phyloP scores from a whole-genome alignment of 1,140 invertebrate genomes.

The Pseudomyrmex concolor region DNA sequence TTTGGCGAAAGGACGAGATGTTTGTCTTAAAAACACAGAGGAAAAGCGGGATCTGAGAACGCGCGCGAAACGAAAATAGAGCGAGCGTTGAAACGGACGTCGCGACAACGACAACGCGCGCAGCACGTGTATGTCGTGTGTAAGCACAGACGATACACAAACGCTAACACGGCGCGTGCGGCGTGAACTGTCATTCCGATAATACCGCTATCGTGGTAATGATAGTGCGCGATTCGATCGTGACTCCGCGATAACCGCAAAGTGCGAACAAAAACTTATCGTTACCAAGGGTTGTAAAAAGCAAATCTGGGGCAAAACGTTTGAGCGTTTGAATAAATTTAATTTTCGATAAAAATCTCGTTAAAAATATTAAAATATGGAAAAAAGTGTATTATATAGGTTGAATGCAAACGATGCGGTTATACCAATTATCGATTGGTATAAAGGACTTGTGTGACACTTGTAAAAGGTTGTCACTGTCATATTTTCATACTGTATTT shows the following conservation, averaged over 20 bases:
- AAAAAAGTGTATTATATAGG: not conserved
- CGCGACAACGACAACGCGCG: not conserved
- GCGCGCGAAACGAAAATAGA: constrained; percentile 46
- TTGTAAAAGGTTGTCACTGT: not conserved
- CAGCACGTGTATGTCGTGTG: too few species aligned
- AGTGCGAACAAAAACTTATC: constrained; percentile 4
- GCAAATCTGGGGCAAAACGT: not conserved
- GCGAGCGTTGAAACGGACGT: constrained; percentile 7
- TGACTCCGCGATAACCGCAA: not conserved
- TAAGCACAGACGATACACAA: too few species aligned
- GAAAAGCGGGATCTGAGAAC: constrained; percentile 23
- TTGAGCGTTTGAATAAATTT: not conserved
- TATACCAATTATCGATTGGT: constrained; percentile 2
- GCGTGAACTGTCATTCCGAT: not conserved
- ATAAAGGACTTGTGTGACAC: not conserved
- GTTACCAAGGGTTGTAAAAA: not conserved
- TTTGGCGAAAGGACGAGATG: constrained; percentile 20
- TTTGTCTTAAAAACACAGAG: constrained; percentile 18
- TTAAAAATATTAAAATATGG: not conserved
- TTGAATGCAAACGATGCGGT: not conserved
- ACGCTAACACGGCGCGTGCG: not conserved
- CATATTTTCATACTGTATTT: constrained; percentile 5
- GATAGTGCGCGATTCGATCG: constrained; percentile 4
- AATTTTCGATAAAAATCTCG: constrained; percentile 14
- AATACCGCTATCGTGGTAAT: not conserved